phyloP scores from a whole-genome alignment of 2,888 invertebrate species.

The Cheilosia scutellata region DNA sequence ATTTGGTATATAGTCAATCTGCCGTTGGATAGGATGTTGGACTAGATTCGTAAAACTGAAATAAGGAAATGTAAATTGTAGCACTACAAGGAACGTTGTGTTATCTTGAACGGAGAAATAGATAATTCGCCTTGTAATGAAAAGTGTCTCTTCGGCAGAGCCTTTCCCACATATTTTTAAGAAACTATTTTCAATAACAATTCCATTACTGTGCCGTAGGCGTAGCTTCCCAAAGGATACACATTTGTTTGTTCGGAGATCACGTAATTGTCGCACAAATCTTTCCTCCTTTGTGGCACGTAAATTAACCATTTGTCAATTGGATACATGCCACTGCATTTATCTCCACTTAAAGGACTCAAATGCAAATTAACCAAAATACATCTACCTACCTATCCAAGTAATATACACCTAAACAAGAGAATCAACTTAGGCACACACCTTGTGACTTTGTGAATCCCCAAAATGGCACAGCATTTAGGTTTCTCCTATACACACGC shows the following conservation, averaged over 20 bases:
- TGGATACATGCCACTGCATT: conserved; percentile 31
- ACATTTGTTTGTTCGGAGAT: not conserved
- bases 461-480: conserved; percentile 30
- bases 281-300: conserved; percentile 36
- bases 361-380: conserved; percentile 40
- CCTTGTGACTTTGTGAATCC: conserved; percentile 21
- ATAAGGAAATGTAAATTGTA: too few relatives aligned
- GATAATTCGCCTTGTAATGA: too few relatives aligned
- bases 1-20: too few relatives aligned
- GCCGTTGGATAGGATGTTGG: too few relatives aligned
- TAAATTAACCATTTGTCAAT: conserved; percentile 59
- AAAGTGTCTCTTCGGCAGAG: too few relatives aligned
- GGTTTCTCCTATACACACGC: conserved; percentile 8
- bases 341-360: conserved; percentile 43
- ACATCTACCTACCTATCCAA: not conserved
- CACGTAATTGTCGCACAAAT: conserved; percentile 45
- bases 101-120: too few relatives aligned
- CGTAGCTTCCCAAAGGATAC: not conserved
- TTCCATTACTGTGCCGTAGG: too few relatives aligned
- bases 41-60: too few relatives aligned
- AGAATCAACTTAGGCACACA: conserved; percentile 46
- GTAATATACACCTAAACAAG: conserved; percentile 39
- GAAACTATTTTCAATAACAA: too few relatives aligned
- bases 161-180: too few relatives aligned
- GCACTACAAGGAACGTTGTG: too few relatives aligned